Conservation (phyloP, 2,113 vertebrate genomes). For the Tachycineta bicolor region DNA sequence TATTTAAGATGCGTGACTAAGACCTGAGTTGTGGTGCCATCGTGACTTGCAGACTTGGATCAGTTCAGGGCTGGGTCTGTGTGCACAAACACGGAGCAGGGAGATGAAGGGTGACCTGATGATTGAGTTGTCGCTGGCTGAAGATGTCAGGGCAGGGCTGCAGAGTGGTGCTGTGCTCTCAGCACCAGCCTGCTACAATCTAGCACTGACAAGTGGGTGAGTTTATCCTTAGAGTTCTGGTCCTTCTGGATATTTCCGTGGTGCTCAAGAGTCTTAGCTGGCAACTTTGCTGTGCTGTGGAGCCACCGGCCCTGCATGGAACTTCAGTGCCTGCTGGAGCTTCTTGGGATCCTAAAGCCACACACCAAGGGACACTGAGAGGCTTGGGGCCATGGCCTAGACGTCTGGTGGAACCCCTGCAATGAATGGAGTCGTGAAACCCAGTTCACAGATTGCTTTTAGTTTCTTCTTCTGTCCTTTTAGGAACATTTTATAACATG, state of each 20-base stretch:
- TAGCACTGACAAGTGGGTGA: not conserved
- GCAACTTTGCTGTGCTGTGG: not conserved
- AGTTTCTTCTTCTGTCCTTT: constrained; percentile 27
- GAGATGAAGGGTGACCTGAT: not conserved
- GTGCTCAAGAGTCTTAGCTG: not conserved
- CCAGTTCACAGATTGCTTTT: constrained; percentile 8
- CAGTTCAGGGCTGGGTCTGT: not conserved
- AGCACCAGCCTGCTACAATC: not conserved
- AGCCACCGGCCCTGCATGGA: not conserved
- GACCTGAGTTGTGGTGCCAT: not conserved
- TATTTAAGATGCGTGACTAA: not conserved
- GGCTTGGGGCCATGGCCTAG: not conserved
- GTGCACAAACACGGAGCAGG: not conserved
- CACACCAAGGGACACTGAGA: not conserved
- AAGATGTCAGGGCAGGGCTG: not conserved
- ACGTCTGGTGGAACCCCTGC: not conserved
- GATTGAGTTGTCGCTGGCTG: not conserved
- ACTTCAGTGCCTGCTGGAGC: constrained; percentile 8
- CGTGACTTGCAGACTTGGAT: not conserved
- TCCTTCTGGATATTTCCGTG: not conserved
- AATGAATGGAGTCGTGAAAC: constrained; percentile 7
- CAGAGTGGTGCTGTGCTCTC: not conserved
- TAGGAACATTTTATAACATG: constrained; percentile 43
- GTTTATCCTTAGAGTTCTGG: not conserved
- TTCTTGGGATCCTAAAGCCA: not conserved